Evolutionary conservation across 35 echinoderm and acorn worm genomes (phyloP).

Genomic region (Stichopus chloronotus): DNA sequence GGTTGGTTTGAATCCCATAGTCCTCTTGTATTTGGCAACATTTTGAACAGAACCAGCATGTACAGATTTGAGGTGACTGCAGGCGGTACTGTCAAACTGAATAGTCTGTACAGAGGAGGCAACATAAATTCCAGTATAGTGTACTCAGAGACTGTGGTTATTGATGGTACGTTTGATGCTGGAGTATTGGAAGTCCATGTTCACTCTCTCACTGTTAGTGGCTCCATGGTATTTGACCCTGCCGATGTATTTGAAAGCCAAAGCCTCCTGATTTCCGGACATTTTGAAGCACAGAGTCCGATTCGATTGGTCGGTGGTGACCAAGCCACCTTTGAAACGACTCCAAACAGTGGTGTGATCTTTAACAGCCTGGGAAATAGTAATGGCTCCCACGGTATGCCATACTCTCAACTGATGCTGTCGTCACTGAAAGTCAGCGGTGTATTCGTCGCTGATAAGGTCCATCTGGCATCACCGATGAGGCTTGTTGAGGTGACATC

Average conservation of each 20-base stretch:
- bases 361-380: constrained; percentile 49
- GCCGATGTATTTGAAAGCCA: constrained; percentile 29
- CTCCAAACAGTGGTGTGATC: constrained; percentile 18
- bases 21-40: background rate
- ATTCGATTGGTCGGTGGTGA: constrained; percentile 15
- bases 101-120: background rate
- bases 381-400: background rate
- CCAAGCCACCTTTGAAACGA: constrained; percentile 23
- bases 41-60: background rate
- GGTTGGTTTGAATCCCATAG: constrained; percentile 36
- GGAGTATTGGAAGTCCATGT: background rate
- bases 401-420: constrained; percentile 45
- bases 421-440: constrained; percentile 26
- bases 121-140: background rate
- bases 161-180: background rate
- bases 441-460: constrained; percentile 13
- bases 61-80: background rate
- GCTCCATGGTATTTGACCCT: constrained; percentile 55
- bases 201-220: constrained; percentile 18
- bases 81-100: background rate
- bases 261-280: constrained; percentile 40
- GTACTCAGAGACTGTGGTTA: background rate
- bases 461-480: background rate
- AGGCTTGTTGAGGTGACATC: constrained; percentile 7
- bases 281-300: constrained; percentile 56